These are phyloP conservation scores for Gavialis gangeticus DNA, from an alignment of 2,113 vertebrate genomes.

Conservation along the genomic window DNA sequence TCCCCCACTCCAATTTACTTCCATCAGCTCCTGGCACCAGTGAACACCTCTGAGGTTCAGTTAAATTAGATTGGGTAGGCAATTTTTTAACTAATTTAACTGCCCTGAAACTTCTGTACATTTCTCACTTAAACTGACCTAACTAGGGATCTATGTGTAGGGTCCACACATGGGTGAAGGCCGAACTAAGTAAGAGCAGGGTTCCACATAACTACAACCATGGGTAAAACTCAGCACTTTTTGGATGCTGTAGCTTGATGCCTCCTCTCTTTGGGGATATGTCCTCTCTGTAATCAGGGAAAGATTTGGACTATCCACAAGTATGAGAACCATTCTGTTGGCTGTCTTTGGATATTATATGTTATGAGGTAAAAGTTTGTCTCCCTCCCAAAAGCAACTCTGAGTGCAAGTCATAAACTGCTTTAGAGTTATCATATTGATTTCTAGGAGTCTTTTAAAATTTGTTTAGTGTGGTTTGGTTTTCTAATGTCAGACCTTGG, in stretches of 20 bases:
- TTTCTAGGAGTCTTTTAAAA: slow-evolving; percentile 36
- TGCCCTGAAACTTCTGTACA: too few relatives aligned
- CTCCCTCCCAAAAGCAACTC: background rate
- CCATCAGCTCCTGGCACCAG: too few relatives aligned
- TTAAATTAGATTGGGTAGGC: too few relatives aligned
- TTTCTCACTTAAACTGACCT: too few relatives aligned
- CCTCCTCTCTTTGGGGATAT: background rate
- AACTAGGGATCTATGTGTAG: too few relatives aligned
- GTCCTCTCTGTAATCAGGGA: background rate
- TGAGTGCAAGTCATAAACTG: accelerated
- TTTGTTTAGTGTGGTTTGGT: background rate
- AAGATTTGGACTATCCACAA: background rate
- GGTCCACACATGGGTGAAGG: too few relatives aligned
- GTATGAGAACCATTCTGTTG: background rate
- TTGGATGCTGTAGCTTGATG: background rate
- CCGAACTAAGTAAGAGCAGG: too few relatives aligned
- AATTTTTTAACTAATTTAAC: too few relatives aligned
- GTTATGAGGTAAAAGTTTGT: background rate
- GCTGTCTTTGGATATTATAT: background rate
- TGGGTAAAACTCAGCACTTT: background rate
- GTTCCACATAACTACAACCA: background rate
- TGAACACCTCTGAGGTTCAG: too few relatives aligned
- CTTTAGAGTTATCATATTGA: background rate
- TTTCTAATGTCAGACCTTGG: background rate
- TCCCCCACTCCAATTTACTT: too few relatives aligned